Evolutionary conservation across 2,797 vertebrate species (phyloP).

Genomic region (Adrianichthys oophorus): DNA sequence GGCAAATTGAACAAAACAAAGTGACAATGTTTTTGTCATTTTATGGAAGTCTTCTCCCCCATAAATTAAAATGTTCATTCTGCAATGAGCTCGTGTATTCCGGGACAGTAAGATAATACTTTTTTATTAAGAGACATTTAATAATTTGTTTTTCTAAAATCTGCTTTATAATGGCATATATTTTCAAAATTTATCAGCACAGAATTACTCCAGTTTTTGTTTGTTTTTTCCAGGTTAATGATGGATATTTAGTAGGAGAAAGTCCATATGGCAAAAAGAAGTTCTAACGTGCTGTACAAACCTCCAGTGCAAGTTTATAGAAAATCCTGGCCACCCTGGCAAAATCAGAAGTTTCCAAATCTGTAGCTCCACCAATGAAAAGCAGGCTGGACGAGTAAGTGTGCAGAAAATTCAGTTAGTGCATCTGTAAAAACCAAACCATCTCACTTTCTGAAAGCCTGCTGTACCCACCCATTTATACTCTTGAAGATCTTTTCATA

Average conservation of each 20-base stretch:
- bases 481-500: slow-evolving; percentile 79
- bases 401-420: not conserved
- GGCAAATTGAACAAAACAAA: not conserved
- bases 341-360: slow-evolving; percentile 75
- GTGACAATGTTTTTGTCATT: too few species aligned
- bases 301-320: slow-evolving; percentile 75
- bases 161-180: too few species aligned
- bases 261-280: not conserved
- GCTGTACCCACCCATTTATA: slow-evolving; percentile 78
- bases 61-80: too few species aligned
- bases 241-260: not conserved
- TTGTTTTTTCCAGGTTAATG: too few species aligned
- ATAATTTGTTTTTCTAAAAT: too few species aligned
- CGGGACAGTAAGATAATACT: not conserved
- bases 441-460: not conserved
- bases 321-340: slow-evolving; percentile 76
- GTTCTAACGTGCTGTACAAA: slow-evolving; percentile 40
- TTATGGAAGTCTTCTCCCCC: too few species aligned
- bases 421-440: not conserved
- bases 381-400: slow-evolving; percentile 61
- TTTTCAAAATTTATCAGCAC: too few species aligned
- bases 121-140: not conserved
- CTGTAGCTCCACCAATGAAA: slow-evolving; percentile 75
- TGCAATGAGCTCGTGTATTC: too few species aligned
- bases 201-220: too few species aligned